Evolutionary conservation across 2,797 vertebrate genomes (phyloP), one percentile per base, ranked within the genome.

Genomic region (Pyrocephalus nanus): DNA sequence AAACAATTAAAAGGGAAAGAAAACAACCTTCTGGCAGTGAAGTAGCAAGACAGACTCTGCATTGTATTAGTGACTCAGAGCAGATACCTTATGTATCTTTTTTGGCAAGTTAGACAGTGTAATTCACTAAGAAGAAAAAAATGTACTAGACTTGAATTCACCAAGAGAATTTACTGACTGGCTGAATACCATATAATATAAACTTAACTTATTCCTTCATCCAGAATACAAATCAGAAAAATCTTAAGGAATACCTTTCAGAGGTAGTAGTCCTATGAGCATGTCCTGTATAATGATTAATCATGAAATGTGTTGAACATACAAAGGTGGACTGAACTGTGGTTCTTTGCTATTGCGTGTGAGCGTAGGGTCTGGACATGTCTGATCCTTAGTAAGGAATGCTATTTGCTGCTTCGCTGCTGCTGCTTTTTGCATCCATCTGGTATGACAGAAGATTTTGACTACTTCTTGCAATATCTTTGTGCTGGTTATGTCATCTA

Each of bases 1-100:
- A 73, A 90, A 88, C 70, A 95, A 88, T 92, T 95, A 87, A 66
- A 93, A 92, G 50, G n/a, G 42, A 78, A 94, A 86, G 47, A 78
- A 93, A 90, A 67, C 38, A 86, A 40, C 36, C n/a, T 78, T 79
- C 47, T 86, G 47, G 34, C 25, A 60, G 27, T 34, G 62, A 69
- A 76, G 62, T n/a, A 75, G 50, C 12, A 27, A 51, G 54, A 38
- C 19, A 75, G 20, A 7, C 38, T 2, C n/a, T 42, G n/a, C 1
- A 1, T 79, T 86, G 60, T 71, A 34, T n/a, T 84, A 81, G 54
- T 1, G 6, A 34, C 65, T 83, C 79, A n/a, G 76, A 84, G 47
- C 47, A 65, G 22, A 4, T 75, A 65, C 10, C 6, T 5, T 32
- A 19, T 18, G 4, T 50, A 21, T 81, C 26, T 85, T 12, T 62